Conservation (phyloP, 2,888 invertebrate genomes). For the Leptarthrus brevirostris region DNA sequence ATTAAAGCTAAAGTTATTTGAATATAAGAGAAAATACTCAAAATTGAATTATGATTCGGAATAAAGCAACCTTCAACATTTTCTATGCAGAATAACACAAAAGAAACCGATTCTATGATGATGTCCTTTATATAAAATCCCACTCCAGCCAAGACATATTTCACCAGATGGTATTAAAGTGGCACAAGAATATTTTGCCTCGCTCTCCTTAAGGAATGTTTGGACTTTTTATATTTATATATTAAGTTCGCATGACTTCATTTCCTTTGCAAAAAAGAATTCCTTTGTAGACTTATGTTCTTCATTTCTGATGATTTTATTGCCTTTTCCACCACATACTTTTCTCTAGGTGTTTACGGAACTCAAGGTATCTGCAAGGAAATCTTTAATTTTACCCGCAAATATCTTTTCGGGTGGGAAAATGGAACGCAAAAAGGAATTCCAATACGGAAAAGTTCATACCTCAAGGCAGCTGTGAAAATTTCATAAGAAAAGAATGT, state of each 20-base stretch:
- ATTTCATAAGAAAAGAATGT: constrained; percentile 40
- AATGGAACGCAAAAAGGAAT: constrained; percentile 30
- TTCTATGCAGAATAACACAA: no score
- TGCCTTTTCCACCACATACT: neutral
- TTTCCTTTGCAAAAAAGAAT: constrained; percentile 12
- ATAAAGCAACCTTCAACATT: no score
- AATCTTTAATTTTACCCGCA: constrained; percentile 18
- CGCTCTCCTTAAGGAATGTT: neutral
- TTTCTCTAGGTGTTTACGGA: neutral
- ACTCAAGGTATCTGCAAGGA: neutral
- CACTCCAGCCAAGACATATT: no score
- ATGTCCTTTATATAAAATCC: no score
- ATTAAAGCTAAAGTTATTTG: no score
- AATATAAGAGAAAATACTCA: no score
- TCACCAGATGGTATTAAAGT: neutral
- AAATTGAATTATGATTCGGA: no score
- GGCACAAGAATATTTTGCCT: neutral
- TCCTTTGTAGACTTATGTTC: constrained; percentile 12
- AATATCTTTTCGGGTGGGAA: neutral
- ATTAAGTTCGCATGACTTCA: constrained; percentile 26
- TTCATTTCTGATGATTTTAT: constrained; percentile 26
- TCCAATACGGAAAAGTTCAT: constrained; percentile 45
- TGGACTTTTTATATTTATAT: neutral
- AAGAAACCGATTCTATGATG: no score
- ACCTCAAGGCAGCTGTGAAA: constrained; percentile 23